Percentiles rank a stretch among this genome's conserved stretches.
Evolutionary conservation across 2,113 vertebrate genomes (phyloP).

Genomic region (Podiceps cristatus): DNA sequence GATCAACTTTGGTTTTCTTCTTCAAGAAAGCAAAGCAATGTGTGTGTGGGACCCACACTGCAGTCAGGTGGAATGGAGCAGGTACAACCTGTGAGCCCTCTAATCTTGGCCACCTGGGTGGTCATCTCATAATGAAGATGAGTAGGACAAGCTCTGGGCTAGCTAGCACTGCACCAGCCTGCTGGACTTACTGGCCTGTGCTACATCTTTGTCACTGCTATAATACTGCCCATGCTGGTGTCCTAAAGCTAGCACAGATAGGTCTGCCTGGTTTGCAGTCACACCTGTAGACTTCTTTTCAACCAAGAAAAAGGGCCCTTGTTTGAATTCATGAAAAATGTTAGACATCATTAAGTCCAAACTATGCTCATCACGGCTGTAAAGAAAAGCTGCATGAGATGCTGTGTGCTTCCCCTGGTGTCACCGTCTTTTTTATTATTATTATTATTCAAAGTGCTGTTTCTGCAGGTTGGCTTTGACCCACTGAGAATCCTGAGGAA

Average conservation of each 20-base stretch:
- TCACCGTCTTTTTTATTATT: not conserved
- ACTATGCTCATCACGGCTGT: not conserved
- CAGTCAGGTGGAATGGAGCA: not conserved
- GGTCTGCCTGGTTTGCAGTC: not conserved
- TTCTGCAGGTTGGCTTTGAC: conserved; percentile 88
- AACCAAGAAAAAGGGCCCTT: not conserved
- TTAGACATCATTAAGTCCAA: not conserved
- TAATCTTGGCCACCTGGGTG: not conserved
- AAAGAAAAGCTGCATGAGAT: not conserved
- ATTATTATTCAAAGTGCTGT: not conserved
- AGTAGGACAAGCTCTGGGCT: not conserved
- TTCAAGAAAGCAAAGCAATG: not conserved
- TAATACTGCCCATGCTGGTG: not conserved
- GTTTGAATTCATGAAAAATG: not conserved
- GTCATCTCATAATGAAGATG: not conserved
- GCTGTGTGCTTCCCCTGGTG: not conserved
- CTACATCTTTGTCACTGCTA: not conserved
- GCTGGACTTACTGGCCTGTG: not conserved
- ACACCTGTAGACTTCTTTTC: not conserved
- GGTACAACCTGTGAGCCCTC: not conserved
- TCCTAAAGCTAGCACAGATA: not conserved
- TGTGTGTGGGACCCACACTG: not conserved
- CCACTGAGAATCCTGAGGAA: conserved; percentile 90
- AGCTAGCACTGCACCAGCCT: not conserved
- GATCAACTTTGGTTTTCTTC: not conserved